These are phyloP conservation scores for Heliconius nattereri DNA, from an alignment of 1,140 invertebrate species.

Conservation along the genomic window DNA sequence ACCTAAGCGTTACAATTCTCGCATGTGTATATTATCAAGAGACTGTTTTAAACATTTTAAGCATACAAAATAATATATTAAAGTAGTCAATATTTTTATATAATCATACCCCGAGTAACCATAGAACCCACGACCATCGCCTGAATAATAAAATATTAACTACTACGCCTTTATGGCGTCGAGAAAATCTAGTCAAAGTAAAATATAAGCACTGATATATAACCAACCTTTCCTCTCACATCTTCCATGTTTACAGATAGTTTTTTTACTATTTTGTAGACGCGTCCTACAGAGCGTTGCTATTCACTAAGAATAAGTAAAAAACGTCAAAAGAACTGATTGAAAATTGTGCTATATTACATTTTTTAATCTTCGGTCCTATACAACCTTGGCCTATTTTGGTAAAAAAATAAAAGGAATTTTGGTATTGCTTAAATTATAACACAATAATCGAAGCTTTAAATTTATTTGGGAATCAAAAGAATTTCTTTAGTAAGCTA, in stretches of 20 bases:
- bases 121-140: no score
- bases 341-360: neutral
- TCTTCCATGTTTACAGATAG: no score
- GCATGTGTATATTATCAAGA: no score
- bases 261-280: neutral
- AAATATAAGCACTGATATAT: no score
- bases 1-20: no score
- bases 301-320: conserved; percentile 12
- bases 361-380: neutral
- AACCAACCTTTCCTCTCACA: no score
- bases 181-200: no score
- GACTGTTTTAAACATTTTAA: no score
- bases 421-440: neutral
- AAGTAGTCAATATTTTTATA: no score
- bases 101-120: neutral
- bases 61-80: no score
- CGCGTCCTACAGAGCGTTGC: neutral
- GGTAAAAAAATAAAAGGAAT: neutral
- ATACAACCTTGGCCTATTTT: neutral
- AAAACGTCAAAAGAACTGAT: conserved; percentile 16
- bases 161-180: no score
- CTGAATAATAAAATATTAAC: no score
- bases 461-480: neutral
- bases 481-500: neutral
- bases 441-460: neutral